Evolutionary conservation across 2,113 vertebrate species (phyloP), one percentile per base, ranked within the genome.

Genomic region (Sorex fumeus): DNA sequence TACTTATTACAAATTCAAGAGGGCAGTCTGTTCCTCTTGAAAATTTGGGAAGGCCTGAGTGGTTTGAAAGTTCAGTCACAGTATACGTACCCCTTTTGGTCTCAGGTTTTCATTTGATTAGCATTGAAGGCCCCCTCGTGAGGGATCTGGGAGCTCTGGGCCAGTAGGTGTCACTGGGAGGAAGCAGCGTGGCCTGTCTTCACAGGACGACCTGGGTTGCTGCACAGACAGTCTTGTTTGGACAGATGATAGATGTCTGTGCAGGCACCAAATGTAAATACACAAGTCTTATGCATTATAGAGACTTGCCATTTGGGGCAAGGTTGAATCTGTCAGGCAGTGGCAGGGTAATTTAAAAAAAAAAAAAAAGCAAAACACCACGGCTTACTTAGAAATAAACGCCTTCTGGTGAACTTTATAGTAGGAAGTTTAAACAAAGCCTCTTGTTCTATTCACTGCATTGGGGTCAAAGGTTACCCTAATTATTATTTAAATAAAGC

Each of bases 401-500:
- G 43, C 23, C 12, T 93, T 91, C 62, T 92, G 64, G 50, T 71
- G 77, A 83, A 11, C 36, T 93, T 40, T 69, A 15, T 30, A 76
- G 45, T n/a, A 76, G 64, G 69, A 93, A 43, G 10, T 86, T 92
- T 72, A 91, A 72, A 4, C 8, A 83, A 62, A 70, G 13, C 16
- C 50, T 88, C 30, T 86, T 43, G 4, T 64, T 78, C 87, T 53
- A 92, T 62, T 60, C 13, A 45, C 23, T 2, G 75, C 34, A 25
- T 10, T 93, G 78, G 43, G 30, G 57, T 32, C 15, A 77, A 23
- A 81, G n/a, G 30, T 79, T 87, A 72, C 28, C 21, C 2, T 23
- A 62, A 82, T 83, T 23, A 62, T 43, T 69, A 43, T 84, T 88
- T 91, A 53, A 77, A 79, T 28, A 91, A 88, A 94, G 67, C 2